Percentiles rank a stretch among this genome's conserved stretches.
These are phyloP conservation scores for Leptodirus hochenwartii DNA, from an alignment of 2,888 invertebrate species.

Conservation along the genomic window DNA sequence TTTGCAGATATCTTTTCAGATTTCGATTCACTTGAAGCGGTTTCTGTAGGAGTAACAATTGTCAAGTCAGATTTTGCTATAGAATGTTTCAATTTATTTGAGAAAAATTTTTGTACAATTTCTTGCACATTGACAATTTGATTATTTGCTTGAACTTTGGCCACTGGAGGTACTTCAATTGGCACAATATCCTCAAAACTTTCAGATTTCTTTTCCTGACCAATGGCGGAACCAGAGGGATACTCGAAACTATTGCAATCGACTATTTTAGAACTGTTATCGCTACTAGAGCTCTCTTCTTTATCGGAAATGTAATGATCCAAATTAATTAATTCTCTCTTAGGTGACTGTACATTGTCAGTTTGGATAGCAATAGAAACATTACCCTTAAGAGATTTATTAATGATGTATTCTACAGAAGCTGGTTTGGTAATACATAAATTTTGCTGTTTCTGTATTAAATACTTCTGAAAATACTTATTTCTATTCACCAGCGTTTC, in stretches of 20 bases:
- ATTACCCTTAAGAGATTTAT: conserved; percentile 7
- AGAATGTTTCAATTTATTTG: conserved; percentile 6
- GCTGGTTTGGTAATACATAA: conserved; percentile 19
- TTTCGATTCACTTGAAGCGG: conserved; percentile 1
- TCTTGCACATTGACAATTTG: conserved; percentile 2
- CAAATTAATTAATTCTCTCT: conserved; percentile 12
- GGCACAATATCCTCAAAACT: no score
- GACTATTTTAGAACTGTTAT: conserved; percentile 1
- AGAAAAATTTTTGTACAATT: conserved; percentile 2
- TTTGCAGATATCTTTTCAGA: conserved; percentile 9
- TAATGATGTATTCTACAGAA: conserved; percentile 16
- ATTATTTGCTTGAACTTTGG: no score
- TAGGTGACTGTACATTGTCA: conserved; percentile 7
- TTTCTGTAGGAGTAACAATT: conserved; percentile 7
- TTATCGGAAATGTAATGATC: conserved; percentile 12
- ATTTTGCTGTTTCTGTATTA: conserved; percentile 14
- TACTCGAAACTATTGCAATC: conserved; percentile 51
- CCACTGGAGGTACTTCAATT: no score
- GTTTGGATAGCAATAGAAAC: conserved; percentile 15
- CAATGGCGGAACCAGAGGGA: conserved; percentile 28
- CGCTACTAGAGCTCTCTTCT: conserved; percentile 6
- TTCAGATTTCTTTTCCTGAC: no score
- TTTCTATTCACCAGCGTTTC: conserved; percentile 5
- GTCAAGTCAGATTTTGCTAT: conserved; percentile 10
- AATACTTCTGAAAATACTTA: conserved; percentile 9